Conservation (phyloP, 2,113 vertebrate species). For the Nannospalax galili region DNA sequence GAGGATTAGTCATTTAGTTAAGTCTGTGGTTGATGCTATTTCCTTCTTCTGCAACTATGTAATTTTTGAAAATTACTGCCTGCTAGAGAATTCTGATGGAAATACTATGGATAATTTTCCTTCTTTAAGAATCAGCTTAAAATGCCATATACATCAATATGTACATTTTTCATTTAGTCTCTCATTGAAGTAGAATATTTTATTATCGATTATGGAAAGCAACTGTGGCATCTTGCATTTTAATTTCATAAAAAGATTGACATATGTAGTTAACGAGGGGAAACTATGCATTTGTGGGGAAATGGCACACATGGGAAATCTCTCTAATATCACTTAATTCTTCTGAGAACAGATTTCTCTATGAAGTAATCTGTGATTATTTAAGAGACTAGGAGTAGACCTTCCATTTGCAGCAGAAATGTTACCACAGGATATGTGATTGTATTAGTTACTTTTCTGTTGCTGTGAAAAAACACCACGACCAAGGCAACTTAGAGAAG, state of each 20-base stretch:
- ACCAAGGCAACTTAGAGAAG: too few species aligned
- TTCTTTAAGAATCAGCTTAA: neutral
- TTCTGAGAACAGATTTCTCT: neutral
- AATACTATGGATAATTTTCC: neutral
- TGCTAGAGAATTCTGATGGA: neutral
- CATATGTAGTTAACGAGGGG: neutral
- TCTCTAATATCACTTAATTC: neutral
- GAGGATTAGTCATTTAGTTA: conserved; percentile 54
- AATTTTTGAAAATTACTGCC: conserved; percentile 36
- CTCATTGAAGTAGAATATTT: neutral
- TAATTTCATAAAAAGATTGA: neutral
- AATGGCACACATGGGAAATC: neutral
- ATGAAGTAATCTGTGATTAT: neutral
- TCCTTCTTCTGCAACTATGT: conserved; percentile 26
- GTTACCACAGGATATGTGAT: too few species aligned
- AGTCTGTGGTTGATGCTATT: conserved; percentile 1
- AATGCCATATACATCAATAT: neutral
- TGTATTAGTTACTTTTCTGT: too few species aligned
- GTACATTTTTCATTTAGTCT: neutral
- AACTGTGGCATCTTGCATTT: neutral
- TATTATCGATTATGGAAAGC: neutral
- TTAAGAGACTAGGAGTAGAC: neutral
- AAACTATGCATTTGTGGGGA: neutral
- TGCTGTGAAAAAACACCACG: too few species aligned
- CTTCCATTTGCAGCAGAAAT: too few species aligned